Evolutionary conservation across 1,140 invertebrate genomes (phyloP).

Genomic region (Camponotus vicinus): DNA sequence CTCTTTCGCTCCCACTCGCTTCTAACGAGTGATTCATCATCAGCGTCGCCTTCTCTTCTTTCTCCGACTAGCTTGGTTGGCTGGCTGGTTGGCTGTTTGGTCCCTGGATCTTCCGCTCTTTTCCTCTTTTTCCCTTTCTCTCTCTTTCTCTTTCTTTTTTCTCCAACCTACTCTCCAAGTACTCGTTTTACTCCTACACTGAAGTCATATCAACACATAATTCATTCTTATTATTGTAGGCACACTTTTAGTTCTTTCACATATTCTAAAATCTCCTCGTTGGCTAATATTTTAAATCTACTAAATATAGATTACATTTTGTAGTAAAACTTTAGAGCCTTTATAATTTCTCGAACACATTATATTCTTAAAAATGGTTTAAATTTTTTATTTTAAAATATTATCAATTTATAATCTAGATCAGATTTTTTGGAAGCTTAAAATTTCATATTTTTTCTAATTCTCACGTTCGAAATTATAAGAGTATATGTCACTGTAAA

Average conservation of each 20-base stretch:
- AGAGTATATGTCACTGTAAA: constrained; percentile 72
- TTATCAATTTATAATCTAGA: not conserved
- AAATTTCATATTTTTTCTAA: not conserved
- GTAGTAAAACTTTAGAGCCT: not conserved
- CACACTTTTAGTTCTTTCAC: constrained; percentile 41
- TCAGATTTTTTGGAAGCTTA: not conserved
- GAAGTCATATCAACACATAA: constrained; percentile 75
- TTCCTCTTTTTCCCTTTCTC: constrained; percentile 33
- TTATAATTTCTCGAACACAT: not conserved
- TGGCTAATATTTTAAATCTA: not conserved
- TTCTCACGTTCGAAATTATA: not conserved
- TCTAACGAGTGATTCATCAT: constrained; percentile 84
- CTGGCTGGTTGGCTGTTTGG: constrained; percentile 69
- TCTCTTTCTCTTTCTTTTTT: constrained; percentile 52
- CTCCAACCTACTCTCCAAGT: constrained; percentile 62
- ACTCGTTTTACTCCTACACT: constrained; percentile 74
- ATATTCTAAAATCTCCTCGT: constrained; percentile 5
- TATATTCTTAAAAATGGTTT: not conserved
- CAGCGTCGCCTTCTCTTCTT: constrained; percentile 80
- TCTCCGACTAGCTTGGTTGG: constrained; percentile 73
- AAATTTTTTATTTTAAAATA: not conserved
- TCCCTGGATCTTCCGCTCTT: constrained; percentile 64
- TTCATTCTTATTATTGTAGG: constrained; percentile 61
- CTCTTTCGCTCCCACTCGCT: constrained; percentile 76
- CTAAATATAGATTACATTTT: constrained; percentile 1